These are phyloP conservation scores for Austrofundulus limnaeus DNA, from an alignment of 2,113 vertebrate species.

Conservation along the genomic window DNA sequence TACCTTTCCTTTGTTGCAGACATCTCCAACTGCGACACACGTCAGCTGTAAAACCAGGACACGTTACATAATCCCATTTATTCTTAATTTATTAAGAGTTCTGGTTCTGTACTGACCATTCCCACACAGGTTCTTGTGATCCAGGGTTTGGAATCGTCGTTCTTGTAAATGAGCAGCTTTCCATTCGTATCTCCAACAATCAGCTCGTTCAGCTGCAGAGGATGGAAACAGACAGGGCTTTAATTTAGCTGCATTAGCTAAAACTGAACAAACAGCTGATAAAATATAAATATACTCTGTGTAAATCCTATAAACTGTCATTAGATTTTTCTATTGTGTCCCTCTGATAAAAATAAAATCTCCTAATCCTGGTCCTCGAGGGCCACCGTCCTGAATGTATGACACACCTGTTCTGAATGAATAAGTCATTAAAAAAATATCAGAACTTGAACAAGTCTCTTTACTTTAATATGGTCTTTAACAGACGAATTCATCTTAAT, in stretches of 20 bases:
- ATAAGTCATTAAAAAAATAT: too few species aligned
- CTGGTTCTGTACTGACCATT: conserved; percentile 82
- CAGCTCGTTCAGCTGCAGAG: conserved; percentile 88
- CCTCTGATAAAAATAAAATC: too few species aligned
- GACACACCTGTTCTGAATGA: too few species aligned
- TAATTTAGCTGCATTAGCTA: neutral
- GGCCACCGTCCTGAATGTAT: too few species aligned
- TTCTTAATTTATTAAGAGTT: fast-evolving
- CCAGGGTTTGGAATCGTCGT: conserved; percentile 91
- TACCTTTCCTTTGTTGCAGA: conserved; percentile 96
- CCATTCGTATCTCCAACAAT: conserved; percentile 95
- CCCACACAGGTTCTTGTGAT: conserved; percentile 88
- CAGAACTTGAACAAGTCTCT: too few species aligned
- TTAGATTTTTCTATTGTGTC: too few species aligned
- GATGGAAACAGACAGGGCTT: neutral
- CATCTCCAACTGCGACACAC: conserved; percentile 91
- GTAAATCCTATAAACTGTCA: too few species aligned
- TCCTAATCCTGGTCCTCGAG: too few species aligned
- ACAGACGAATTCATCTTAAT: too few species aligned
- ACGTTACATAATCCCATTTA: neutral
- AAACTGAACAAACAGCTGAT: neutral
- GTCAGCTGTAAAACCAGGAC: conserved; percentile 85
- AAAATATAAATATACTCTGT: neutral
- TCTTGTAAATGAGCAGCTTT: conserved; percentile 92
- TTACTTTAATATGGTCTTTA: too few species aligned